Evolutionary conservation across 2,888 invertebrate genomes (phyloP), one percentile per base, ranked within the genome.

Genomic region (Drosophila nr. perissopoda): DNA sequence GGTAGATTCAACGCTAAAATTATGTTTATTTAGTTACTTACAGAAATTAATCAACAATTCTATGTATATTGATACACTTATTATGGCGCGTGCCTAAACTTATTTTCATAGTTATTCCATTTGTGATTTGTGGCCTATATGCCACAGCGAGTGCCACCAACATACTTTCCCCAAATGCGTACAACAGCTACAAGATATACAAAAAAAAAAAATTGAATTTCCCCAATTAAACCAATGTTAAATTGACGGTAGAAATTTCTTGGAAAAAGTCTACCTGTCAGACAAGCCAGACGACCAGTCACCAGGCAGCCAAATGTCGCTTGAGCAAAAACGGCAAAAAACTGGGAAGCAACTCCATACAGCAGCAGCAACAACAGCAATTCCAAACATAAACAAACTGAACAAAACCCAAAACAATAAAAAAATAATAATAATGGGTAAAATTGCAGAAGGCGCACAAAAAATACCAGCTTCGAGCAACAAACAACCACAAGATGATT

Each of bases 181-280:
- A 62, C 29, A 59, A 56, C 29, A 59, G 21, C 21, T 34, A 27
- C 18, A 60, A 57, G 13, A 42, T 33, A 11, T 33, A 33, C 33
- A 42, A 51, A 8, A 62, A 62, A 62, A n/a, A 34, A 16, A 25
- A 65, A 68, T 59, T 56, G 70, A 78, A 73, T 85, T 85, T 85
- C 87, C 76, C 84, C 87, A 85, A 85, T 84, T 86, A 84, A 82
- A 83, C 83, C 78, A 73, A 81, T 71, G 64, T 73, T 69, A 53
- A 79, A 74, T 71, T 83, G 84, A 63, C 74, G 64, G 69, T 74
- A 78, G 78, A 87, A 84, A 87, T 85, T 85, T 87, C 87, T 87
- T 73, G 83, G 79, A 84, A 85, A 76, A 83, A 74, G 71, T 78
- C 71, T 76, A 66, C 63, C 70, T 73, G 76, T 38, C 66, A 57